Conservation (phyloP, 2,797 vertebrate species). For the Acestrorhynchus altus region DNA sequence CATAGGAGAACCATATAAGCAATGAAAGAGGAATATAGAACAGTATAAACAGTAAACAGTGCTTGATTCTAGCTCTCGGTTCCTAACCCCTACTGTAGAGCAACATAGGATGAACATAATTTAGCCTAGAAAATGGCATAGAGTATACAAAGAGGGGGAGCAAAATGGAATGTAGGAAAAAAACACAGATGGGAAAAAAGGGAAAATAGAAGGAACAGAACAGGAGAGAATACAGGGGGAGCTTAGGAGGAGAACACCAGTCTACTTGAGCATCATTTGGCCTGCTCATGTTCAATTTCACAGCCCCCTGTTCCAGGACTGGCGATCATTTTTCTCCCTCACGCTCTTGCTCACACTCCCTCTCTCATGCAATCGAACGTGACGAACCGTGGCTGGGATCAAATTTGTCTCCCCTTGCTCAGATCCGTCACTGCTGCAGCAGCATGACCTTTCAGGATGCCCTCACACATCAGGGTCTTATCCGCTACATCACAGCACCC, state of each 20-base stretch:
- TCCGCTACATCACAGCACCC: not conserved
- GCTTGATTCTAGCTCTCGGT: no score
- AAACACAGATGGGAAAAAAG: not conserved
- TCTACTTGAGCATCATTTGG: conserved; percentile 4
- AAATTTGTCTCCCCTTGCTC: conserved; percentile 44
- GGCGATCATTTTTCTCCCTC: conserved; percentile 44
- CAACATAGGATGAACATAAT: not conserved
- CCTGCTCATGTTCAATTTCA: conserved; percentile 53
- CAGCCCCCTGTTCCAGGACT: conserved; percentile 34
- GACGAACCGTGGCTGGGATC: conserved; percentile 39
- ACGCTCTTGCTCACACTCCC: conserved; percentile 1
- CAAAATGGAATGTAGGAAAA: no score
- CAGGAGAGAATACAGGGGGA: not conserved
- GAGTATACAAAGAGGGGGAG: not conserved
- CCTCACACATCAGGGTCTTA: conserved; percentile 40
- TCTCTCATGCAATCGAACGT: conserved; percentile 24
- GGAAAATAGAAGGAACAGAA: not conserved
- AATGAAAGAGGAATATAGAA: no score
- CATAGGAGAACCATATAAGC: not conserved
- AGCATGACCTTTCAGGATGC: conserved; percentile 42
- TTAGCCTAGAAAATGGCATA: not conserved
- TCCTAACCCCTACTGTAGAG: no score
- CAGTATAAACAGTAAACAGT: no score
- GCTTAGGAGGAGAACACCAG: not conserved
- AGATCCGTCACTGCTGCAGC: conserved; percentile 38